Evolutionary conservation across 2,797 vertebrate species (phyloP).

Genomic region (Acipenser ruthenus): DNA sequence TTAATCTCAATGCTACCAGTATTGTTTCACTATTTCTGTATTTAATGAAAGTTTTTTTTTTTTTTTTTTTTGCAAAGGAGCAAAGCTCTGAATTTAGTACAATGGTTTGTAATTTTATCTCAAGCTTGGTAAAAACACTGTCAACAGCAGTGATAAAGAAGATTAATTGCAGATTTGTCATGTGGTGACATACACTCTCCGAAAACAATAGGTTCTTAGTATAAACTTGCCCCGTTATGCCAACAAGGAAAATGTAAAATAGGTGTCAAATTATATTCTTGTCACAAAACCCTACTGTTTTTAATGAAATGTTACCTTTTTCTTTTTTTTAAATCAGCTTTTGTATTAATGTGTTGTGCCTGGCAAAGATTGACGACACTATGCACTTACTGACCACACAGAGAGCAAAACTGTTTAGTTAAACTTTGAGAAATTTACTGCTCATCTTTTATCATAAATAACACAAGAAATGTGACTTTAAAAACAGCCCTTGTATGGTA

Average conservation of each 20-base stretch:
- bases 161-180: constrained; percentile 22
- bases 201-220: constrained; percentile 5
- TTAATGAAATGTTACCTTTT: neutral
- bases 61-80: no score
- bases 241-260: neutral
- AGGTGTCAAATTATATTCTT: neutral
- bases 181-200: constrained; percentile 11
- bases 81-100: no score
- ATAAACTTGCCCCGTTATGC: constrained; percentile 2
- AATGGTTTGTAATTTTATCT: constrained; percentile 6
- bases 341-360: neutral
- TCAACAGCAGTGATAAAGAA: constrained; percentile 20
- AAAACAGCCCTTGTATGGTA: no score
- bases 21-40: no score
- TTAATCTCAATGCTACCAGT: no score
- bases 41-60: no score
- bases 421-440: neutral
- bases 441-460: neutral
- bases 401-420: neutral
- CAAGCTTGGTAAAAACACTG: constrained; percentile 7
- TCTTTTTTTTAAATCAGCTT: neutral
- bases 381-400: constrained; percentile 15
- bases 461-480: no score
- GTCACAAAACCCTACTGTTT: neutral
- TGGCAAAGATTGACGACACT: constrained; percentile 14